Evolutionary conservation across 2,113 vertebrate species (phyloP), one percentile per base, ranked within the genome.

Genomic region (Quiscalus mexicanus): DNA sequence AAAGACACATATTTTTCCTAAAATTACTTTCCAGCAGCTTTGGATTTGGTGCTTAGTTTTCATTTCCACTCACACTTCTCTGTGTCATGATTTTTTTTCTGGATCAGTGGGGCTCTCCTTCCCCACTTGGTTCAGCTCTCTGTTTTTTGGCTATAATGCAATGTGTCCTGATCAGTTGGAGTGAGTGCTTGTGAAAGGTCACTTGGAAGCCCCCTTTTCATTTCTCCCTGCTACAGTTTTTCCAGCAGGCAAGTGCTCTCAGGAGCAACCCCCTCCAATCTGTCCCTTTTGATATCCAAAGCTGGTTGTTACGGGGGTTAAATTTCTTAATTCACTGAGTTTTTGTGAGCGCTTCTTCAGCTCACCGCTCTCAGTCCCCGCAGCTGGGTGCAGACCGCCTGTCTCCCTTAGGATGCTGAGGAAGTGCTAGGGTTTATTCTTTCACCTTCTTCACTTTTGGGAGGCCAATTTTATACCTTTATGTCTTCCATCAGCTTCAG

Each of bases 241-340:
- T 95, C 52, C 84, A 90, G 53, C 92, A 94, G 77, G 93, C 86
- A 91, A n/a, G 73, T 0, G 1, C 52, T 93, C 84, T 73, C 12
- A 1, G 78, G 73, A 92, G 81, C 23, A 11, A 68, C 79, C 59
- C 78, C 53, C 53, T 94, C 86, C 88, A 92, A 60, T 92, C 83
- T 74, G 60, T 82, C 85, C 86, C 83, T 90, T 95, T 92, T 94
- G 88, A 92, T 87, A 96, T 30, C 93, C 78, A 80, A 82, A 89
- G 59, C 60, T 83, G 60, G 74, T 76, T 88, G 89, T 92, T 89
- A 76, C 24, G 25, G 84, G 49, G 82, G 90, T 91, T 91, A 92
- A 78, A 83, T 94, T 93, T 94, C 74, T 79, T 88, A 71, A 56
- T 93, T 92, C 13, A 0, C 59, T 33, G 81, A 30, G 20, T 18